Conservation (phyloP, 1,140 invertebrate genomes). For the Sycophaga agraensis region DNA sequence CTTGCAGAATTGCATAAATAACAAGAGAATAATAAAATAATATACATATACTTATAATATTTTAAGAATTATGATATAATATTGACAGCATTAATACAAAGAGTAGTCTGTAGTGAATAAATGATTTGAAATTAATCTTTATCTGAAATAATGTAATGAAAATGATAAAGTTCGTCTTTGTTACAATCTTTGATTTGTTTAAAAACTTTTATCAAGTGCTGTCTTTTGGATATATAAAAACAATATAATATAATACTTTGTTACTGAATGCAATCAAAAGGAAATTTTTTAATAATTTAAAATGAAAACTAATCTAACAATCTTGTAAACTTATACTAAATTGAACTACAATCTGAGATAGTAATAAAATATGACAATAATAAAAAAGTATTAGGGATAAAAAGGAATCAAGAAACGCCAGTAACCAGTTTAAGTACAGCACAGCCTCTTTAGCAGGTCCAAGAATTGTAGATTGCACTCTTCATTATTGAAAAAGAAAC, state of each 20-base stretch:
- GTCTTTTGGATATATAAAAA: conserved; percentile 14
- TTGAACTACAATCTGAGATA: no score
- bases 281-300: background rate
- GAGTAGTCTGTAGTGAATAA: conserved; percentile 1
- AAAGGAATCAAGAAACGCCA: conserved; percentile 6
- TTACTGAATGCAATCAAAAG: conserved; percentile 20
- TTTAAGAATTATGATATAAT: conserved; percentile 15
- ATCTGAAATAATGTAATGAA: no score
- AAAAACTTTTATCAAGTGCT: conserved; percentile 18
- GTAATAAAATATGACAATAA: background rate
- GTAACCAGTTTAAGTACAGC: conserved; percentile 31
- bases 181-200: background rate
- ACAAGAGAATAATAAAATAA: conserved; percentile 13
- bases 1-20: conserved; percentile 4
- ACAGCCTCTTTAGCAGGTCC: conserved; percentile 24
- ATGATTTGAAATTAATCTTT: background rate
- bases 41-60: conserved; percentile 18
- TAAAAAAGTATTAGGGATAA: no score
- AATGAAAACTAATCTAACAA: background rate
- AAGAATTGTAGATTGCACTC: conserved; percentile 22
- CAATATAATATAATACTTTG: conserved; percentile 28
- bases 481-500: conserved; percentile 5
- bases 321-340: no score
- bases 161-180: conserved; percentile 6
- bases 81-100: conserved; percentile 24